Percentiles rank a stretch among this genome's conserved stretches.
phyloP scores from a whole-genome alignment of 2,888 invertebrate species.

The Phania funesta region DNA sequence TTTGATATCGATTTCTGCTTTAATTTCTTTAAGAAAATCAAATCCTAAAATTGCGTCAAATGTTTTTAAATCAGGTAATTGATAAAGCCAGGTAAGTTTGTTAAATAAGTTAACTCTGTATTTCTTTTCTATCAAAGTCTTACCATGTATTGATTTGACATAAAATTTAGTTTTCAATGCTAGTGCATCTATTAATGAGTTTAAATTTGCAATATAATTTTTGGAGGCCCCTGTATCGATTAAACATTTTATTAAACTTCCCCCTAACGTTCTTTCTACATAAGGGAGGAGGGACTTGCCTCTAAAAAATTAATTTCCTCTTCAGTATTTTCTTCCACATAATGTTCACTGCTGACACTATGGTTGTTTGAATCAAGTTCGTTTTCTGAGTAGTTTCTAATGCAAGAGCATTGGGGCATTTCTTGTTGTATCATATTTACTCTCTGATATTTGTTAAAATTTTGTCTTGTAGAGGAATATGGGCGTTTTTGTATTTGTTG shows the following conservation, averaged over 20 bases:
- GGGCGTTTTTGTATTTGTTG: no score
- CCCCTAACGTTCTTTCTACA: not conserved
- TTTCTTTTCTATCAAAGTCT: not conserved
- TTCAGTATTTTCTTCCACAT: no score
- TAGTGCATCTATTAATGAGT: not conserved
- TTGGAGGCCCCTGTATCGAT: not conserved
- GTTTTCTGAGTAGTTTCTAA: no score
- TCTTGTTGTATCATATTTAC: no score
- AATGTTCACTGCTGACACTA: no score
- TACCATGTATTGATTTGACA: slow-evolving; percentile 52
- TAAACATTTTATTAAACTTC: not conserved
- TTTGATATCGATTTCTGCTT: slow-evolving; percentile 47
- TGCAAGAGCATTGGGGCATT: no score
- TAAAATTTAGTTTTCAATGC: slow-evolving; percentile 4
- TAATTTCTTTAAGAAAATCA: slow-evolving; percentile 52
- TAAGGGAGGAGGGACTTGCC: not conserved
- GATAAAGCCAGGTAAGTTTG: slow-evolving; percentile 12
- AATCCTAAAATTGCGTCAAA: slow-evolving; percentile 41
- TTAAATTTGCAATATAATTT: not conserved
- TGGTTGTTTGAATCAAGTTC: no score
- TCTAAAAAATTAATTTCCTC: not conserved
- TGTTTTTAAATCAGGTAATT: slow-evolving; percentile 2
- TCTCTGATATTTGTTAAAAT: no score
- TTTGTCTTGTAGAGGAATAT: no score
- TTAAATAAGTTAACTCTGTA: not conserved